phyloP scores from a whole-genome alignment of 1,140 invertebrate species.

The Heliconius himera region DNA sequence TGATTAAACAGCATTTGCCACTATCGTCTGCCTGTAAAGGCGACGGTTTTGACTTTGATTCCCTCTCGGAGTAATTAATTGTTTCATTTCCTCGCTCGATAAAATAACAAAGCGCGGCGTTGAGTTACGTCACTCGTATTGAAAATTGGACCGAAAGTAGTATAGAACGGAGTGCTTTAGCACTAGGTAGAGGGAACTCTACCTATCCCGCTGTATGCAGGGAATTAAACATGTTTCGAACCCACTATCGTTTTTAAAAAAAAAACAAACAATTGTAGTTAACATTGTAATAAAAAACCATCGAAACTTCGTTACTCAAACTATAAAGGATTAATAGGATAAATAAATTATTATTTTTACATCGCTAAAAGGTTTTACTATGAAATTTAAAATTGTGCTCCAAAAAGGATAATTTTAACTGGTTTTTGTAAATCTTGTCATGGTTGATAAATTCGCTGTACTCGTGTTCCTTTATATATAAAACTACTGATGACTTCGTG shows the following conservation, averaged over 20 bases:
- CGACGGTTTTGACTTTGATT: no score
- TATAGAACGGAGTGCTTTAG: no score
- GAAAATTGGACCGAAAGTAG: no score
- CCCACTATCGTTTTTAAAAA: background rate
- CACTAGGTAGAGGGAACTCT: no score
- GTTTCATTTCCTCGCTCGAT: no score
- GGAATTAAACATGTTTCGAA: no score
- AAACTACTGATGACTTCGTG: background rate
- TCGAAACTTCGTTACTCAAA: background rate
- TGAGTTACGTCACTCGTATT: no score
- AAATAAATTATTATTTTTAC: constrained; percentile 15
- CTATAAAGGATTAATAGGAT: background rate
- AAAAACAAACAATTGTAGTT: background rate
- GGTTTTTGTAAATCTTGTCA: constrained; percentile 1
- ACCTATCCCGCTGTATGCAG: no score
- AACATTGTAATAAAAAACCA: background rate
- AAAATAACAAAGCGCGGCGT: no score
- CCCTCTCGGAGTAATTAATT: no score
- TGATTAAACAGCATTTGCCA: no score
- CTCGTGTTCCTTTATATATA: background rate
- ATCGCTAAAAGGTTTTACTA: constrained; percentile 9
- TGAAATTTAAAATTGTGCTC: background rate
- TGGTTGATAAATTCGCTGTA: constrained; percentile 4
- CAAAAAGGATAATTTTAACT: constrained; percentile 10
- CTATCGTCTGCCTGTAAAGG: no score